Evolutionary conservation across 92 coral and sea anemone genomes (phyloP).

Genomic region (Palythoa caribaeorum): DNA sequence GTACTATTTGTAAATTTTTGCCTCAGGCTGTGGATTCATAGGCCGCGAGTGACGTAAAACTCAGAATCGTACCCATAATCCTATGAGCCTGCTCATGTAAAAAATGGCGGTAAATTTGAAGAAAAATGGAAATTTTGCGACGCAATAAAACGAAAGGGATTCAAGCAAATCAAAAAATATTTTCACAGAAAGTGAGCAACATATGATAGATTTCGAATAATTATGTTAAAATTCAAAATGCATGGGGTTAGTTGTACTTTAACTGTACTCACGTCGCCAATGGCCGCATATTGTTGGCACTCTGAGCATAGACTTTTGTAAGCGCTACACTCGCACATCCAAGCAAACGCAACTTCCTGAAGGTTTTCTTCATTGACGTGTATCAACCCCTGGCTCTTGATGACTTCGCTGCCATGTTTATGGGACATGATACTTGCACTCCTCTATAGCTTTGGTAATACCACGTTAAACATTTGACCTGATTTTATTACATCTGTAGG

Average conservation of each 20-base stretch:
- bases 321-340: conserved; percentile 84
- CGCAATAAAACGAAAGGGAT: too few species aligned
- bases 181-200: too few species aligned
- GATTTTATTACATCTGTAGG: not conserved
- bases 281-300: conserved; percentile 57
- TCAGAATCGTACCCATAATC: too few species aligned
- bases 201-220: too few species aligned
- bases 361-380: conserved; percentile 54
- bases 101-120: too few species aligned
- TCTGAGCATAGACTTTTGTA: conserved; percentile 70
- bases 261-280: conserved; percentile 54
- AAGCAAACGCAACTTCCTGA: conserved; percentile 81
- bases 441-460: not conserved
- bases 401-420: not conserved
- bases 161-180: too few species aligned
- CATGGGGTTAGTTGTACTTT: not conserved
- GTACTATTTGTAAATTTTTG: too few species aligned
- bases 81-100: too few species aligned
- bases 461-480: not conserved
- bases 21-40: too few species aligned
- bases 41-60: too few species aligned
- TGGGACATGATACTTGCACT: not conserved
- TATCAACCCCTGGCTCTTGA: not conserved
- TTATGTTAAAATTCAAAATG: too few species aligned
- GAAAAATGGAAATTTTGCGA: too few species aligned